These are phyloP conservation scores for Synanthedon formicaeformis DNA, from an alignment of 2,888 invertebrate genomes.

Conservation along the genomic window DNA sequence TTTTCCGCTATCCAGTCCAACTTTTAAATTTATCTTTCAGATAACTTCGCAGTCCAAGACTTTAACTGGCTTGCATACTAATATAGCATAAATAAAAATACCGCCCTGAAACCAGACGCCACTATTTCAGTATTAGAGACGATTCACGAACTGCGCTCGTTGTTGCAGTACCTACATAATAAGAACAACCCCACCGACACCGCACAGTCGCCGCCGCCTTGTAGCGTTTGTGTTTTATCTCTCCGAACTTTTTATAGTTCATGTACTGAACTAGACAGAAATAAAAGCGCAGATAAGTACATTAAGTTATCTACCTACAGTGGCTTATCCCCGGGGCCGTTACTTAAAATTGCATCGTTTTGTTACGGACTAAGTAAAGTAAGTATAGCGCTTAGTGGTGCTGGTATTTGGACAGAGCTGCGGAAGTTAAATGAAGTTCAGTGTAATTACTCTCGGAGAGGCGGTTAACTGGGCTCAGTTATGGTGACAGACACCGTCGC, in stretches of 20 bases:
- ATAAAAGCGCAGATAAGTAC: slow-evolving; percentile 11
- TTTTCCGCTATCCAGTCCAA: too few species aligned
- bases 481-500: slow-evolving; percentile 36
- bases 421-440: slow-evolving; percentile 65
- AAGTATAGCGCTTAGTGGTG: slow-evolving; percentile 57
- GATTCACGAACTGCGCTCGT: neutral
- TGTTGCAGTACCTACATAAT: neutral
- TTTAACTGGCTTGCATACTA: neutral
- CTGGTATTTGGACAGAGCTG: slow-evolving; percentile 57
- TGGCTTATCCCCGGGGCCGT: slow-evolving; percentile 40
- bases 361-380: slow-evolving; percentile 54
- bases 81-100: neutral
- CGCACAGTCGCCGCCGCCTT: neutral
- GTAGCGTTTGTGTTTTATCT: neutral
- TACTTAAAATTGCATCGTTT: slow-evolving; percentile 60
- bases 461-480: slow-evolving; percentile 52
- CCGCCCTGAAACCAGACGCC: neutral
- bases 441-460: slow-evolving; percentile 62
- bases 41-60: neutral
- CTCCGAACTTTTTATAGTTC: neutral
- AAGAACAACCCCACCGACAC: neutral
- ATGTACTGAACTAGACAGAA: slow-evolving; percentile 7
- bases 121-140: neutral
- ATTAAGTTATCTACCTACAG: neutral
- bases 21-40: too few species aligned